Evolutionary conservation across 92 coral and sea anemone species (phyloP), one percentile per base, ranked within the genome.

Genomic region (Zoanthus sansibaricus): DNA sequence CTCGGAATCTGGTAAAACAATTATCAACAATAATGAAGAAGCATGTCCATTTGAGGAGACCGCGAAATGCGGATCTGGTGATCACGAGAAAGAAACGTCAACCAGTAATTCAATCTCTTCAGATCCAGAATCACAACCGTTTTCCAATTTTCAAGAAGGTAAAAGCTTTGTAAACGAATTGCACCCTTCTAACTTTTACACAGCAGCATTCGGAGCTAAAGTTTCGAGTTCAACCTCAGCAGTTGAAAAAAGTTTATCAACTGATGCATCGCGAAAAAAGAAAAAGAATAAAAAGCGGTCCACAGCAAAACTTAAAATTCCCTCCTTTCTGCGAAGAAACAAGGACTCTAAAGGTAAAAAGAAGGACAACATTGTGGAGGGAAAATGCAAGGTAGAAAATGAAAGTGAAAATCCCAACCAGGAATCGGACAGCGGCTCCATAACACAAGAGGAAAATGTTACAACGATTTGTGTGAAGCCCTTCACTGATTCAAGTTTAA

Each of bases 401-500:
- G 33, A 31, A 1, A 0, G 9, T 21, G 42, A 47, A 9, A 58
- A 33, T 32, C 58, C 16, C 16, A 37, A 10, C 84, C 71, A 62
- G 3, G 58, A 79, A 64, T 21, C 42, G 16, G 49, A 48, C 21
- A 47, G 6, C 11, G 71, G 16, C 5, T 78, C 16, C 73, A 13
- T 13, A 15, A 45, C 72, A 25, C 5, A 44, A 17, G 71, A 59
- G 15, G 71, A 54, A 15, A 33, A 68, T 58, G 54, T 58, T 17
- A 78, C 37, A 78, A 48, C 44, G 17, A 78, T 78, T 64, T 78
- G 71, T 3, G 83, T 78, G 52, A 47, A 79, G 73, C 84, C 84
- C 4, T 21, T 79, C 13, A 52, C 73, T 6, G 31, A 70, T 17
- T 79, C 84, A 68, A 79, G 84, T 44, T 31, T 49, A 62, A 79